Evolutionary conservation across 1,140 invertebrate species (phyloP).

Genomic region (Atopsyche davidsoni): DNA sequence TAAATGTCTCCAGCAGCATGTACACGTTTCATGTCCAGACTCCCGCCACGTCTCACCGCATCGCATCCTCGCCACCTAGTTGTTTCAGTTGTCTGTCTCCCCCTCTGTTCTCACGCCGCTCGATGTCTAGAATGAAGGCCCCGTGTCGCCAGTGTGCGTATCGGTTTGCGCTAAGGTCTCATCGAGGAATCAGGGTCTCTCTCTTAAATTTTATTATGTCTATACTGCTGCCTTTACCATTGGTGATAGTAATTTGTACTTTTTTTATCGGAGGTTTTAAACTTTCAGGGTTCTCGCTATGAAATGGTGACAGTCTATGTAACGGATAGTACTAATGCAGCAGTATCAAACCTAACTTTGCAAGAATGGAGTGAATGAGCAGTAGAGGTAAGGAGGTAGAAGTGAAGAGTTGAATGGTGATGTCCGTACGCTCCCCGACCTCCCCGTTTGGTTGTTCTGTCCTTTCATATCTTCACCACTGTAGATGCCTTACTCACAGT

Average conservation of each 20-base stretch:
- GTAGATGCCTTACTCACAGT: constrained; percentile 53
- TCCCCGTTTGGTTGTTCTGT: no score
- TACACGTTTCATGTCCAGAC: constrained; percentile 12
- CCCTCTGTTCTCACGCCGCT: background rate
- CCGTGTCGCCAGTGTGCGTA: no score
- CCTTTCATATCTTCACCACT: constrained; percentile 43
- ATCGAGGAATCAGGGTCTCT: constrained; percentile 30
- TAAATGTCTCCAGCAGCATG: constrained; percentile 28
- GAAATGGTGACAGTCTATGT: constrained; percentile 3
- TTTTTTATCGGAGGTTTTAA: constrained; percentile 18
- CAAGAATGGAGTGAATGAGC: no score
- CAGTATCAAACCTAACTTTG: no score
- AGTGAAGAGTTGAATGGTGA: no score
- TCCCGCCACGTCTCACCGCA: background rate
- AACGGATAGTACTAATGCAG: constrained; percentile 7
- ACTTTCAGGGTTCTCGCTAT: constrained; percentile 25
- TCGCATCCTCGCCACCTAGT: constrained; percentile 4
- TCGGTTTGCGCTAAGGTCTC: background rate
- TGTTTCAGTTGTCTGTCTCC: constrained; percentile 2
- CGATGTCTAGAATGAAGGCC: no score
- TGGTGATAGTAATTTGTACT: constrained; percentile 29
- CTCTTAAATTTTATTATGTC: constrained; percentile 25
- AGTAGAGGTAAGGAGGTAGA: no score
- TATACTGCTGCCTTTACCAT: constrained; percentile 25
- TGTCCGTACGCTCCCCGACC: no score